Evolutionary conservation across 1,140 invertebrate species (phyloP), one percentile per base, ranked within the genome.

Genomic region (Philaenus spumarius): DNA sequence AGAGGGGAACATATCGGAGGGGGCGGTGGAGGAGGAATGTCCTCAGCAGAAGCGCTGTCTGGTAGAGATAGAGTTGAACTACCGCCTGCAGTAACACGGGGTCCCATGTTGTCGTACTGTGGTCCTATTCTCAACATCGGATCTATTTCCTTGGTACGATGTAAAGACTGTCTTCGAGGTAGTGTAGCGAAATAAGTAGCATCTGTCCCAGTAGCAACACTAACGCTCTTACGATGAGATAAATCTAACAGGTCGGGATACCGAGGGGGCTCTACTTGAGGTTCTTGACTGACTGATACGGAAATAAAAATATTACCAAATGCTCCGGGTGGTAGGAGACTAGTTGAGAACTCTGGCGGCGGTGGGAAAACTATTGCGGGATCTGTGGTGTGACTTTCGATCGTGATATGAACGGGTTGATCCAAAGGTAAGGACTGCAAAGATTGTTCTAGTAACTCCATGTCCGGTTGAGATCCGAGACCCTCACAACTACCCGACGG

Each of bases 81-180:
- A 26, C 90, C 90, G 62, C 87, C 88, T 1, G 89, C 90, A 5
- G 90, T 93, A 11, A 92, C 87, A 64, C 90, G 78, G 23, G 88
- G 86, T 1, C 91, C 91, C 84, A 94, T 89, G 68, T 92, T 92
- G 71, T 94, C 91, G 71, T 93, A 93, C 30, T 84, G 80, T 15
- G 83, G 80, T 5, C 73, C 61, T 14, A 63, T 43, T 26, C 61
- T 45, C n/a, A 63, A 42, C 12, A 57, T 42, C 9, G 61, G 58
- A 17, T 60, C 62, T 5, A 19, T 4, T 11, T 58, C 62, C 17
- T 60, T 58, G 19, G 43, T 4, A 15, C 64, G 30, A 51, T 62
- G 47, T 26, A 30, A 24, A 6, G 47, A 61, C 5, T 68, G 68
- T 59, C 75, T 66, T 55, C 76, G 68, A 2, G 78, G 74, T 56